A percentile compares a stretch with the other conserved stretches of the same genome.
Conservation (phyloP, 2,888 invertebrate genomes). For the Rhabditoides inermis region DNA sequence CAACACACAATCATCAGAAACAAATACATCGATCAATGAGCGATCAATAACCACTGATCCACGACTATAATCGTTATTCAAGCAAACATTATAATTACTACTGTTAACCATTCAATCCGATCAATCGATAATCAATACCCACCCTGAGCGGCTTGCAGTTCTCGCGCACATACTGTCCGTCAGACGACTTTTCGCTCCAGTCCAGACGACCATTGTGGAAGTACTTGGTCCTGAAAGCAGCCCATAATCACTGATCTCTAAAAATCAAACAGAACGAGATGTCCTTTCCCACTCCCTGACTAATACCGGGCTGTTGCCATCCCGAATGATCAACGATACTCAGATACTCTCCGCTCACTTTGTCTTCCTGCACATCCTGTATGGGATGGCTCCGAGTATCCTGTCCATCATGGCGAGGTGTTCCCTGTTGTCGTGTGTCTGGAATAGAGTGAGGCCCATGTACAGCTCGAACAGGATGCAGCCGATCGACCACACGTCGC, state of each 20-base stretch:
- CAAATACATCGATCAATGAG: too few species aligned
- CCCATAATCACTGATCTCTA: conserved; percentile 27
- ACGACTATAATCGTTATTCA: neutral
- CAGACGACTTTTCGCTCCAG: conserved; percentile 93
- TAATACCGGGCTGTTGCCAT: neutral
- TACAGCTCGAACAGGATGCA: conserved; percentile 98
- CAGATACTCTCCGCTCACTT: conserved; percentile 58
- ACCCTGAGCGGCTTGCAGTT: conserved; percentile 91
- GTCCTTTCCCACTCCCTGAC: neutral
- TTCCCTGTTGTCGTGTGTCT: conserved; percentile 98
- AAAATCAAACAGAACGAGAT: conserved; percentile 29
- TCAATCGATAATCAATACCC: conserved; percentile 50
- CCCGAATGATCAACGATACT: neutral
- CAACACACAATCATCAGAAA: conserved; percentile 15
- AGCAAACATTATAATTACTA: neutral
- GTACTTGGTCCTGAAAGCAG: conserved; percentile 74
- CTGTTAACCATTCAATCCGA: neutral
- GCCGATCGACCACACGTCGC: conserved; percentile 99
- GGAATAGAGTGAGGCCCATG: conserved; percentile 68
- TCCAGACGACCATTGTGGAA: conserved; percentile 93
- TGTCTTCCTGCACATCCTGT: conserved; percentile 64
- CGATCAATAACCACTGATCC: neutral
- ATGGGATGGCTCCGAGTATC: conserved; percentile 89
- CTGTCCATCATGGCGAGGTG: conserved; percentile 99
- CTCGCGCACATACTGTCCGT: conserved; percentile 91